These are phyloP conservation scores for Chionomys nivalis DNA, from an alignment of 2,113 vertebrate species.

Conservation along the genomic window DNA sequence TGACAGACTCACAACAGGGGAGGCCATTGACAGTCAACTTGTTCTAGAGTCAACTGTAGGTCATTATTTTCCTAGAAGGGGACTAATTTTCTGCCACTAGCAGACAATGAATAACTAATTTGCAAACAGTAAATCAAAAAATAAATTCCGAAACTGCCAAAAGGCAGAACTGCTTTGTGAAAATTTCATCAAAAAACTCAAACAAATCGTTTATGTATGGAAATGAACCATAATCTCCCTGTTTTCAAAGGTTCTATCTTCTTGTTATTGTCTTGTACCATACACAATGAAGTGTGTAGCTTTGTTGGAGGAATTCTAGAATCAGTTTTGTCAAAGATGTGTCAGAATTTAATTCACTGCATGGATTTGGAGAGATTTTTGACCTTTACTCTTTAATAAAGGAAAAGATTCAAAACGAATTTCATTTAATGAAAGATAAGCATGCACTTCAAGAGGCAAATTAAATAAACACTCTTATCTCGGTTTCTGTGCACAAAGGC, in stretches of 20 bases:
- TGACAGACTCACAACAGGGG: not conserved
- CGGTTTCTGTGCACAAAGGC: not conserved
- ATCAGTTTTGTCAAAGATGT: not conserved
- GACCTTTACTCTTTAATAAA: slow-evolving; percentile 27
- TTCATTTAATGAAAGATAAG: slow-evolving; percentile 32
- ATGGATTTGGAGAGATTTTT: slow-evolving; percentile 46
- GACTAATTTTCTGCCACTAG: slow-evolving; percentile 27
- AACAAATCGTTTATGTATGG: not conserved
- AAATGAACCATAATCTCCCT: not conserved
- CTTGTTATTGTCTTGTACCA: not conserved
- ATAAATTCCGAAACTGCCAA: not conserved
- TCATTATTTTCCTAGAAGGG: not conserved
- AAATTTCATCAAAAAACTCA: slow-evolving; percentile 8
- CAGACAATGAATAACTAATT: slow-evolving; percentile 17
- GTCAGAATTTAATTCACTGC: slow-evolving; percentile 33
- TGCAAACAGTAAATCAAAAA: slow-evolving; percentile 31
- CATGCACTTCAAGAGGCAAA: slow-evolving; percentile 32
- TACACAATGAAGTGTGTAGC: not conserved
- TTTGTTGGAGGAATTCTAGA: not conserved
- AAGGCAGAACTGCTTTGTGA: not conserved
- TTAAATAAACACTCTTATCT: slow-evolving; percentile 18
- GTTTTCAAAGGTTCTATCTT: not conserved
- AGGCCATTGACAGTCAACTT: not conserved
- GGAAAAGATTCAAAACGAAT: slow-evolving; percentile 15
- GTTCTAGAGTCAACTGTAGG: slow-evolving; percentile 21